These are phyloP conservation scores for Drosophila nr. perissopoda DNA, from an alignment of 2,888 invertebrate species.

Conservation along the genomic window DNA sequence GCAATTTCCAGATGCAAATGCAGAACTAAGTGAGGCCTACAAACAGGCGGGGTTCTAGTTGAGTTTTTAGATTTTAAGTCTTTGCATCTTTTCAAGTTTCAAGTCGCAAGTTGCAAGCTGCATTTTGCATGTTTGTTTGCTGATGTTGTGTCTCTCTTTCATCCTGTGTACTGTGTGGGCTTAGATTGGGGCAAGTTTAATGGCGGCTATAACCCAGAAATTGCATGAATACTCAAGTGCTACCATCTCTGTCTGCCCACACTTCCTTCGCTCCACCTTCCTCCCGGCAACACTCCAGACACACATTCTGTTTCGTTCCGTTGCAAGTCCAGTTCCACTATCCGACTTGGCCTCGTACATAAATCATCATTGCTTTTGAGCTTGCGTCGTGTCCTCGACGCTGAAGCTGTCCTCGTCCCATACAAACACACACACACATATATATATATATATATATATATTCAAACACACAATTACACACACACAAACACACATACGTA, in stretches of 20 bases:
- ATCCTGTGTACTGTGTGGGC: conserved; percentile 1
- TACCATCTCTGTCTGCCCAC: conserved; percentile 20
- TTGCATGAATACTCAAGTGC: conserved; percentile 80
- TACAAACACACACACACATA: not conserved
- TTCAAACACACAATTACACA: too few relatives aligned
- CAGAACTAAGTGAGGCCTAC: conserved; percentile 44
- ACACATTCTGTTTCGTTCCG: conserved; percentile 1
- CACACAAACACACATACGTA: conserved; percentile 1
- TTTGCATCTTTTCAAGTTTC: conserved; percentile 39
- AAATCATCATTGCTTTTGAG: conserved; percentile 79
- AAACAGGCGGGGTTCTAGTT: not conserved
- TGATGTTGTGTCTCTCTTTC: conserved; percentile 28
- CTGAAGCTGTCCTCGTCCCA: conserved; percentile 57
- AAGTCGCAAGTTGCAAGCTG: conserved; percentile 5
- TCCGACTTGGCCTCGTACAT: conserved; percentile 69
- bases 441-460: not conserved
- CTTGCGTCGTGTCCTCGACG: conserved; percentile 57
- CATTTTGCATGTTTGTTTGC: conserved; percentile 32
- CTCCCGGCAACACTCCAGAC: not conserved
- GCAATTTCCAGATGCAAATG: conserved; percentile 74
- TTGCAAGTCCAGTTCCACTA: conserved; percentile 45
- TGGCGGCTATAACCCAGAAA: conserved; percentile 78
- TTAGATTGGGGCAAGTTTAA: conserved; percentile 65
- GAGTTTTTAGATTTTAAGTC: conserved; percentile 9
- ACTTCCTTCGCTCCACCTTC: not conserved